phyloP scores from a whole-genome alignment of 2,888 invertebrate species.

The Dermolepida albohirtum region DNA sequence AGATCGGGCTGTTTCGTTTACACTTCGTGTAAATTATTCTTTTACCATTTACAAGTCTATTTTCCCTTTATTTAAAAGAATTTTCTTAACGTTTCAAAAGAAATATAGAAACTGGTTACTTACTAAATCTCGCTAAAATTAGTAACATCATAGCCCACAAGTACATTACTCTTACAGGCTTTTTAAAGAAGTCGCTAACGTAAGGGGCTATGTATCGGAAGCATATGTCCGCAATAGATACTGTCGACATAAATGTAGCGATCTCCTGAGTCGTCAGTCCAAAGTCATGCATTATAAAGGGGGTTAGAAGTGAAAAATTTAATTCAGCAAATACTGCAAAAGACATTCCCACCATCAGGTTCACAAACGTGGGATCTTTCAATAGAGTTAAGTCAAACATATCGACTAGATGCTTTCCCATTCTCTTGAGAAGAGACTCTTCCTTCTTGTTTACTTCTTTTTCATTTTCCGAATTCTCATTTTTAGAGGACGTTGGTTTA shows the following conservation, averaged over 20 bases:
- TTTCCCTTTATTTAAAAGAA: background rate
- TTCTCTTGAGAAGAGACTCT: slow-evolving; percentile 61
- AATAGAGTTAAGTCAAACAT: slow-evolving; percentile 76
- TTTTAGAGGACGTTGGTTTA: background rate
- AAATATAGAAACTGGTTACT: slow-evolving; percentile 59
- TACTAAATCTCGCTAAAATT: slow-evolving; percentile 73
- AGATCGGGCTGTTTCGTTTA: too few relatives aligned
- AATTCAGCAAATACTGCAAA: slow-evolving; percentile 77
- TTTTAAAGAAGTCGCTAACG: slow-evolving; percentile 73
- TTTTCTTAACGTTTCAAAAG: slow-evolving; percentile 3
- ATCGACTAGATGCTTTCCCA: slow-evolving; percentile 62
- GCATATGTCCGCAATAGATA: slow-evolving; percentile 69
- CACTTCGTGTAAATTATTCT: too few relatives aligned
- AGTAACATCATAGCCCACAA: slow-evolving; percentile 71
- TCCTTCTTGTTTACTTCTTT: slow-evolving; percentile 49
- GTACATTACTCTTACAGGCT: slow-evolving; percentile 74
- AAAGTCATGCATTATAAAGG: slow-evolving; percentile 76
- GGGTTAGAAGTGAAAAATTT: slow-evolving; percentile 75
- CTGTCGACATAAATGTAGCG: slow-evolving; percentile 72
- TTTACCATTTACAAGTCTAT: too few relatives aligned
- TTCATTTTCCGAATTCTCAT: too few relatives aligned
- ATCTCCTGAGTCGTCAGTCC: slow-evolving; percentile 70
- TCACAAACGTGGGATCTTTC: slow-evolving; percentile 75
- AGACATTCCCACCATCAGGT: slow-evolving; percentile 75
- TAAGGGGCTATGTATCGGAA: slow-evolving; percentile 75